Percentiles rank a stretch among this genome's conserved stretches.
These are phyloP conservation scores for Epicauta chinensis DNA, from an alignment of 1,140 invertebrate species.

Conservation along the genomic window DNA sequence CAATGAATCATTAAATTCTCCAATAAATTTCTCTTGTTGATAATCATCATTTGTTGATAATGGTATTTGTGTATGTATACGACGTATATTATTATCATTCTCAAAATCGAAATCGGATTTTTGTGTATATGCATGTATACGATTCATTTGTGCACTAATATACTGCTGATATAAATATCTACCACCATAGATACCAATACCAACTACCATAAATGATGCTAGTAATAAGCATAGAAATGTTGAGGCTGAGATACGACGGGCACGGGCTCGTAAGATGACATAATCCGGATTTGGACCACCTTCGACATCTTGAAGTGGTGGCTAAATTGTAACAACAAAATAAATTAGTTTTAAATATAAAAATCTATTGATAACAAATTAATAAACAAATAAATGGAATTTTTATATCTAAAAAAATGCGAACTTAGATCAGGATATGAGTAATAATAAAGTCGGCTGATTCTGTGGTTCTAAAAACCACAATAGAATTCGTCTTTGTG, in stretches of 20 bases:
- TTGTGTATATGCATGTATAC: conserved; percentile 52
- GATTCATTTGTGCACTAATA: conserved; percentile 52
- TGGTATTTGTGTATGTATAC: conserved; percentile 40
- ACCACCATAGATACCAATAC: conserved; percentile 68
- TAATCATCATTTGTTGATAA: neutral
- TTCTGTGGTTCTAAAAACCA: too few species aligned
- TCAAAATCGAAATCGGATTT: too few species aligned
- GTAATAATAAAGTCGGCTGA: too few species aligned
- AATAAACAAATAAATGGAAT: too few species aligned
- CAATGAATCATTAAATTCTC: neutral
- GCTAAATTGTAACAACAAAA: conserved; percentile 10
- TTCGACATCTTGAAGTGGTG: conserved; percentile 35
- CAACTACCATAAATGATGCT: conserved; percentile 63
- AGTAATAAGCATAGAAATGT: conserved; percentile 67
- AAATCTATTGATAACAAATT: too few species aligned
- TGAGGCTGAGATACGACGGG: conserved; percentile 50
- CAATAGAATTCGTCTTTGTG: too few species aligned
- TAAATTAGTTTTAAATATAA: conserved; percentile 5
- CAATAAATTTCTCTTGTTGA: neutral
- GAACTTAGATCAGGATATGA: too few species aligned
- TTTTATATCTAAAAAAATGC: too few species aligned
- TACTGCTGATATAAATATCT: conserved; percentile 73
- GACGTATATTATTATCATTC: conserved; percentile 41
- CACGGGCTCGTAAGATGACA: conserved; percentile 47
- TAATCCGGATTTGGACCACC: conserved; percentile 31